A percentile compares a stretch with the other conserved stretches of the same genome.
These are phyloP conservation scores for Seladonia tumulorum DNA, from an alignment of 2,888 invertebrate genomes.

Conservation along the genomic window DNA sequence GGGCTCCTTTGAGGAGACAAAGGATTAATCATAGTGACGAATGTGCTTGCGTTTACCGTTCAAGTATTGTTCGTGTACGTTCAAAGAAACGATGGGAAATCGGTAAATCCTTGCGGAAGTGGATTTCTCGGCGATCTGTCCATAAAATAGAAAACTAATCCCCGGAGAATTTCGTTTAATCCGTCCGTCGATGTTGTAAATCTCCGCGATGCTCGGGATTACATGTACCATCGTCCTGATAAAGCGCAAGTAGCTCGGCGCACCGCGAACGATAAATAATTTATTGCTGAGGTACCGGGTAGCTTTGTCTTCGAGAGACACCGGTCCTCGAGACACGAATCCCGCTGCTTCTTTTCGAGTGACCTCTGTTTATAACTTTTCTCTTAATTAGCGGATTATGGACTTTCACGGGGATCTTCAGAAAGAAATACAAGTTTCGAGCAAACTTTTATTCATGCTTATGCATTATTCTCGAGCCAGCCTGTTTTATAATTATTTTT, in stretches of 20 bases:
- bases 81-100: not conserved
- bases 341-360: not conserved
- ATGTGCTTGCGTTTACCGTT: not conserved
- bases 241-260: not conserved
- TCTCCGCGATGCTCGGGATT: slow-evolving; percentile 18
- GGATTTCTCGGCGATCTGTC: slow-evolving; percentile 7
- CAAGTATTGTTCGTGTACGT: not conserved
- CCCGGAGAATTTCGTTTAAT: slow-evolving; percentile 31
- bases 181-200: slow-evolving; percentile 2
- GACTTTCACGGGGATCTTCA: not conserved
- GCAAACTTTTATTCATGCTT: not conserved
- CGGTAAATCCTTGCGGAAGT: not conserved
- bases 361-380: not conserved
- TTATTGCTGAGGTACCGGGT: not conserved
- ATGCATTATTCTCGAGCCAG: not conserved
- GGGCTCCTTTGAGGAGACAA: not conserved
- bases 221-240: not conserved
- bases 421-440: not conserved
- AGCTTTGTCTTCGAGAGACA: not conserved
- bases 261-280: not conserved
- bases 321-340: not conserved
- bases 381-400: not conserved
- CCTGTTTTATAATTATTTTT: not conserved
- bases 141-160: slow-evolving; percentile 26
- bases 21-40: not conserved